phyloP scores from a whole-genome alignment of 92 coral and sea anemone species.

The Chrysogorgia sp. region DNA sequence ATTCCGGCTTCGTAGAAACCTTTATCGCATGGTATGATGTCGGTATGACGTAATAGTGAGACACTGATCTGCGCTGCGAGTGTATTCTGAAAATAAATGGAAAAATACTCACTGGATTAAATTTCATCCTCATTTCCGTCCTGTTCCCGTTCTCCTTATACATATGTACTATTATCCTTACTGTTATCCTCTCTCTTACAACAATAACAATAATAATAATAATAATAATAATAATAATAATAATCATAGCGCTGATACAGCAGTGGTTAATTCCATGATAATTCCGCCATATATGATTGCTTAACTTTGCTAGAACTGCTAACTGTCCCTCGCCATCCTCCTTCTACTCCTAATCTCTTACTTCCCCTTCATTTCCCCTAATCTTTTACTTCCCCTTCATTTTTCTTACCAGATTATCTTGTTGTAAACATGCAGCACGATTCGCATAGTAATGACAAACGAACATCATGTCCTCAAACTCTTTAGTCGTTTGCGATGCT shows the following conservation, averaged over 20 bases:
- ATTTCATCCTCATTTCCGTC: not conserved
- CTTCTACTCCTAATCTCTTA: no score
- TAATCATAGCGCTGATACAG: no score
- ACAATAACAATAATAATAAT: no score
- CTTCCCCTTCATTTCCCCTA: not conserved
- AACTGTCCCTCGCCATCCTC: no score
- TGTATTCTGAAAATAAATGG: constrained; percentile 66
- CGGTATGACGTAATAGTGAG: constrained; percentile 88
- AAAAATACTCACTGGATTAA: constrained; percentile 31
- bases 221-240: no score
- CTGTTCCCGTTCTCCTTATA: not conserved
- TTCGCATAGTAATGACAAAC: constrained; percentile 93
- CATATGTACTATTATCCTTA: no score
- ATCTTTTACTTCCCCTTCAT: not conserved
- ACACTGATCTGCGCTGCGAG: constrained; percentile 92
- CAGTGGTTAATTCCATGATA: no score
- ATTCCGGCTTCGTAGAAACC: constrained; percentile 99
- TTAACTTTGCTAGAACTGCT: no score
- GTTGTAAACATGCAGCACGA: constrained; percentile 93
- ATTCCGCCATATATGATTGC: no score
- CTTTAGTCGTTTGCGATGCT: constrained; percentile 70
- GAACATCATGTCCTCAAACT: constrained; percentile 90
- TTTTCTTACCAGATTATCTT: constrained; percentile 85
- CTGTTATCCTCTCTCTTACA: no score
- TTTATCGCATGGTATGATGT: constrained; percentile 91